These are phyloP conservation scores for Diploptera punctata DNA, from an alignment of 2,888 invertebrate species.

Conservation along the genomic window DNA sequence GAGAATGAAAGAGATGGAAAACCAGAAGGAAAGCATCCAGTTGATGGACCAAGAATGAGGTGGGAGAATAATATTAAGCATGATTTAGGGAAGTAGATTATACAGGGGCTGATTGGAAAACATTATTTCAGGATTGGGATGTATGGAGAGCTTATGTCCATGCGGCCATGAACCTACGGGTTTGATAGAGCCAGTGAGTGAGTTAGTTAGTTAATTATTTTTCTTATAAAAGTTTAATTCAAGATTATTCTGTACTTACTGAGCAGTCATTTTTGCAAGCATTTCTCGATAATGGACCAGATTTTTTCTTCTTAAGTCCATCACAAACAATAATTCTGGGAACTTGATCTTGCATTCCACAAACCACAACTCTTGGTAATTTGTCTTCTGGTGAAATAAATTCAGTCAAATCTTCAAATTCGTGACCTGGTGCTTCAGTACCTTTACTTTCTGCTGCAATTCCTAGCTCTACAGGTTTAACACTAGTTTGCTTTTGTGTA, in stretches of 20 bases:
- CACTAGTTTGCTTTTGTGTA: neutral
- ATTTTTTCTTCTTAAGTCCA: conserved; percentile 18
- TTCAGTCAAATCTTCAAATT: neutral
- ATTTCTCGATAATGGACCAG: neutral
- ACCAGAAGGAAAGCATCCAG: no score
- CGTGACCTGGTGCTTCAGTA: neutral
- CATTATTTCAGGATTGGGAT: no score
- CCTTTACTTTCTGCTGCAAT: conserved; percentile 42
- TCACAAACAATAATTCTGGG: conserved; percentile 63
- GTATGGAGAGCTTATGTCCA: no score
- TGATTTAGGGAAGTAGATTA: no score
- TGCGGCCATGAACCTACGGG: no score
- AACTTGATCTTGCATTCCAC: conserved; percentile 60
- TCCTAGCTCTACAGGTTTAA: neutral
- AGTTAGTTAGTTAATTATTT: no score
- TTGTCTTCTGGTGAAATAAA: conserved; percentile 48
- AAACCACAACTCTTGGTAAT: conserved; percentile 59
- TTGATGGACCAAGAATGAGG: no score
- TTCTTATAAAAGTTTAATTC: no score
- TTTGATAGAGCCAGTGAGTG: no score
- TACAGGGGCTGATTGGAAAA: no score
- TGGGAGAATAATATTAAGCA: no score
- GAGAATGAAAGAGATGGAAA: no score
- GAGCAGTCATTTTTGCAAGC: neutral
- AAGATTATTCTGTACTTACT: neutral